These are phyloP conservation scores for Cheilosia grossa DNA, from an alignment of 2,888 invertebrate species.

Conservation along the genomic window DNA sequence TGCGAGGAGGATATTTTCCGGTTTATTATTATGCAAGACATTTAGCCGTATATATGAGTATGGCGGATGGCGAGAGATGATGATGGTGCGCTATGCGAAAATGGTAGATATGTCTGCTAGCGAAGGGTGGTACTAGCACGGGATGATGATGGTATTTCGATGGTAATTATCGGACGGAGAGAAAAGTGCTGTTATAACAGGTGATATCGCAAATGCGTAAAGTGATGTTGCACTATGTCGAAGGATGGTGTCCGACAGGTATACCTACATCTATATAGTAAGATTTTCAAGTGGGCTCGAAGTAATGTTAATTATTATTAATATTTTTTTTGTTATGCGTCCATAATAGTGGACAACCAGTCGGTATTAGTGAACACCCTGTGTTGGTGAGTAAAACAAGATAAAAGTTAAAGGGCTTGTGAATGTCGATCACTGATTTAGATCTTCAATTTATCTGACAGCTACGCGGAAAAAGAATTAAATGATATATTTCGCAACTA, in stretches of 20 bases:
- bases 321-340: neutral
- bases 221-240: constrained; percentile 37
- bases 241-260: neutral
- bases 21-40: constrained; percentile 65
- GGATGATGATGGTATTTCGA: constrained; percentile 57
- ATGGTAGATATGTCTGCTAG: constrained; percentile 43
- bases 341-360: neutral
- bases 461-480: too few species aligned
- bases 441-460: too few species aligned
- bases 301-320: neutral
- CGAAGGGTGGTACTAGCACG: constrained; percentile 49
- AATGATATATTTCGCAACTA: too few species aligned
- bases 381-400: too few species aligned
- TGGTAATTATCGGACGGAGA: constrained; percentile 55
- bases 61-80: constrained; percentile 13
- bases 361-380: too few species aligned
- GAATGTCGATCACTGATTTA: too few species aligned
- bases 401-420: too few species aligned
- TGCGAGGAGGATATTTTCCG: constrained; percentile 57
- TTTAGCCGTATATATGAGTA: constrained; percentile 36
- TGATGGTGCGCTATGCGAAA: constrained; percentile 58
- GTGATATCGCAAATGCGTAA: constrained; percentile 38
- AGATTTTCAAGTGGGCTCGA: neutral
- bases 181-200: constrained; percentile 44
- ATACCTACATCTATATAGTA: neutral